These are phyloP conservation scores for Amaurobius ferox DNA, from an alignment of 2,888 invertebrate species.

Conservation along the genomic window DNA sequence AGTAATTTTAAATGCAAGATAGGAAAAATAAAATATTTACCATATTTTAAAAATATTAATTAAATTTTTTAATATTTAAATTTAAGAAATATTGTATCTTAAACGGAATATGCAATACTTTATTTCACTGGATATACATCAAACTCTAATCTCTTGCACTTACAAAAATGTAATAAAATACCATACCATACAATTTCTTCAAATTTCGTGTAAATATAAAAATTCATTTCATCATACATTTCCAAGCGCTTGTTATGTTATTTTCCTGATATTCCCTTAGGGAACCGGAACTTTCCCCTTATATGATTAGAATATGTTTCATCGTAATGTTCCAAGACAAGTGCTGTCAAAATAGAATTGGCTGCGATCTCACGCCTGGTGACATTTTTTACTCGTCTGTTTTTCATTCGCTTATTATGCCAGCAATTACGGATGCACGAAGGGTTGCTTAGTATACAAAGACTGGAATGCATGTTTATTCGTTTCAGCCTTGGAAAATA, in stretches of 20 bases:
- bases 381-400: background rate
- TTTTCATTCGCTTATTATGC: background rate
- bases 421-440: background rate
- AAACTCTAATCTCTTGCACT: too few relatives aligned
- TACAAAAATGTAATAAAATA: too few relatives aligned
- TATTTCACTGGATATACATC: too few relatives aligned
- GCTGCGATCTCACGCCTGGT: slow-evolving; percentile 1
- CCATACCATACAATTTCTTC: too few relatives aligned
- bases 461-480: background rate
- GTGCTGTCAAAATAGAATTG: background rate
- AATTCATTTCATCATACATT: background rate
- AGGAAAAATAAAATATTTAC: too few relatives aligned
- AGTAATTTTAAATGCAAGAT: too few relatives aligned
- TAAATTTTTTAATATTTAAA: too few relatives aligned
- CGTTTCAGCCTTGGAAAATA: background rate
- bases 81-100: too few relatives aligned
- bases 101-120: too few relatives aligned
- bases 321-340: background rate
- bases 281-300: background rate
- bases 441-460: background rate
- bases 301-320: background rate
- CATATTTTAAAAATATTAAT: too few relatives aligned
- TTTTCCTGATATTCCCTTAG: background rate
- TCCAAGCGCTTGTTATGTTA: too few relatives aligned
- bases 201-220: background rate